Percentiles rank a stretch among this genome's conserved stretches.
Conservation (phyloP, 2,888 invertebrate species). For the Ecliptopera silaceata region DNA sequence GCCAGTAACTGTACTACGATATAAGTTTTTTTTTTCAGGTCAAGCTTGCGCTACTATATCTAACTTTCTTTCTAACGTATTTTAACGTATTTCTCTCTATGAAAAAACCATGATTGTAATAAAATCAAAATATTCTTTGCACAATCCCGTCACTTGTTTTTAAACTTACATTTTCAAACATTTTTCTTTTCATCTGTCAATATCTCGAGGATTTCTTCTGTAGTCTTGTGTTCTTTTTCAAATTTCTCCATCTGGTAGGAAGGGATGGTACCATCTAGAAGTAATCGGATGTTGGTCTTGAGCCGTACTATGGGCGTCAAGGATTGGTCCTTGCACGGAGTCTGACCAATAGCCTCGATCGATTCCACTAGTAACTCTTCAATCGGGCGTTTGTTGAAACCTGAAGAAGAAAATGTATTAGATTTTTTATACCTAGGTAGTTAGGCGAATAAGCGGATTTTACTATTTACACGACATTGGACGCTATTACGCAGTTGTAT, state of each 20-base stretch:
- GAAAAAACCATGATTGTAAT: neutral
- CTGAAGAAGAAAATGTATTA: conserved; percentile 52
- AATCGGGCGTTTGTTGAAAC: conserved; percentile 87
- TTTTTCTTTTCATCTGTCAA: conserved; percentile 80
- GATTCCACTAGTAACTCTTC: conserved; percentile 92
- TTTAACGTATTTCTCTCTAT: no score
- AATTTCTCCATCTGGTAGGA: conserved; percentile 90
- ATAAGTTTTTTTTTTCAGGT: neutral
- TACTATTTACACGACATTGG: conserved; percentile 1
- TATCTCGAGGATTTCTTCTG: conserved; percentile 90
- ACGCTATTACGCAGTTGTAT: neutral
- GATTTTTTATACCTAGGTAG: conserved; percentile 1
- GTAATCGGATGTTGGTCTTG: conserved; percentile 88
- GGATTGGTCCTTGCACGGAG: conserved; percentile 83
- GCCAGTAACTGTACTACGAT: neutral
- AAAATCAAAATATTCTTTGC: conserved; percentile 9
- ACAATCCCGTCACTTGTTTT: conserved; percentile 3
- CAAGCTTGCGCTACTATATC: neutral
- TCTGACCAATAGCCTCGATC: conserved; percentile 88
- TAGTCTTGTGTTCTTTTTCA: conserved; percentile 87
- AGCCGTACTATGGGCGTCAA: conserved; percentile 85
- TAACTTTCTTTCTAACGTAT: neutral
- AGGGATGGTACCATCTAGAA: conserved; percentile 92
- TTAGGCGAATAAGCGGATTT: neutral
- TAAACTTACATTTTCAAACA: conserved; percentile 17